Percentiles rank a stretch among this genome's conserved stretches.
phyloP scores from a whole-genome alignment of 2,113 vertebrate genomes.

The Morone chrysops region DNA sequence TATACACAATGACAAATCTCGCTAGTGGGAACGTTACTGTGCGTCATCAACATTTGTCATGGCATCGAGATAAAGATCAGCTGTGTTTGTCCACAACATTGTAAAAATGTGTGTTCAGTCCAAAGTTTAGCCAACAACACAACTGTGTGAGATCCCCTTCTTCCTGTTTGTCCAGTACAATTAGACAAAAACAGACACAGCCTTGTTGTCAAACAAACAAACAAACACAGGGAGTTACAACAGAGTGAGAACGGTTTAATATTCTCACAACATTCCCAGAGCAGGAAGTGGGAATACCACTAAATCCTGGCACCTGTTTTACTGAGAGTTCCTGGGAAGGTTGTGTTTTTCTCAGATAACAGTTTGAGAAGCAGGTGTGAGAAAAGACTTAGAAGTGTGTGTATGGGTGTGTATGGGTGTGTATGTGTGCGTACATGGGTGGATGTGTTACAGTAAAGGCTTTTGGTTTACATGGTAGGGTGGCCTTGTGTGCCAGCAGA shows the following conservation, averaged over 20 bases:
- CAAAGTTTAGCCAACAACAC: slow-evolving; percentile 42
- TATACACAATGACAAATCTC: not conserved
- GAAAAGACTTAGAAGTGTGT: slow-evolving; percentile 1
- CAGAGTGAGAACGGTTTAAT: slow-evolving; percentile 11
- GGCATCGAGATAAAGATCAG: not conserved
- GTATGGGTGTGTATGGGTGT: not conserved
- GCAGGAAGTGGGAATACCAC: slow-evolving; percentile 28
- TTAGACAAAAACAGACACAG: not conserved
- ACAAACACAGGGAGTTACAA: slow-evolving; percentile 50
- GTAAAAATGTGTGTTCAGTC: slow-evolving; percentile 29
- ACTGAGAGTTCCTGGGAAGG: slow-evolving; percentile 36
- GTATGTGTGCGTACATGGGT: not conserved
- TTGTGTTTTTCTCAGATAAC: slow-evolving; percentile 46
- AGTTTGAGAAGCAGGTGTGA: slow-evolving; percentile 3
- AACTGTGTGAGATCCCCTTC: slow-evolving; percentile 35
- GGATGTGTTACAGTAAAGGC: slow-evolving; percentile 30
- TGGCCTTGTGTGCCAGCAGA: slow-evolving; percentile 58
- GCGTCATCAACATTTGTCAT: not conserved
- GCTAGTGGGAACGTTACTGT: not conserved
- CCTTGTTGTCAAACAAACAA: slow-evolving; percentile 48
- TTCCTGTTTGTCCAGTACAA: slow-evolving; percentile 28
- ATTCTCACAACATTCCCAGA: slow-evolving; percentile 29
- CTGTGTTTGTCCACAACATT: slow-evolving; percentile 22
- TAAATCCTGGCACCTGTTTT: slow-evolving; percentile 22
- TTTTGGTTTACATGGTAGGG: slow-evolving; percentile 23